A percentile compares a stretch with the other conserved stretches of the same genome.
Conservation (phyloP, 1,140 invertebrate genomes). For the Lepidostoma basale region DNA sequence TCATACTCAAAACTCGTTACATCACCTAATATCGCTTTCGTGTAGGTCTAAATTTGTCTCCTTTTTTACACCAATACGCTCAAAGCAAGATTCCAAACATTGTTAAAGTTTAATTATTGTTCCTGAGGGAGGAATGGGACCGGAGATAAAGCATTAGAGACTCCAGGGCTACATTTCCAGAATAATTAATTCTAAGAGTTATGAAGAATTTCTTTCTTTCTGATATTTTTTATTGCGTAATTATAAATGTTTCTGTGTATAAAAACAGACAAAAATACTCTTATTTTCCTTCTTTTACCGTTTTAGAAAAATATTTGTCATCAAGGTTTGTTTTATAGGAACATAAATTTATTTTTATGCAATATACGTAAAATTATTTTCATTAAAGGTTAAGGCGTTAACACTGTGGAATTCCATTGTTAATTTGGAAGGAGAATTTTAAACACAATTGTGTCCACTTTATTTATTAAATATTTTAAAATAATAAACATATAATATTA, state of each 20-base stretch:
- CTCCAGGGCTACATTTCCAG: constrained; percentile 26
- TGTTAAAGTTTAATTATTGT: constrained; percentile 42
- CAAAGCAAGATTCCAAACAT: constrained; percentile 35
- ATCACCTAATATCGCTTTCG: not conserved
- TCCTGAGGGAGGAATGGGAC: constrained; percentile 15
- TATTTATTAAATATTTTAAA: no score
- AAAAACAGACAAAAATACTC: no score
- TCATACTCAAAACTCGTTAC: not conserved
- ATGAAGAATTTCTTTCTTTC: constrained; percentile 7
- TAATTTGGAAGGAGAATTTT: no score
- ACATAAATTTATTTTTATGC: no score
- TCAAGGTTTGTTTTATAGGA: no score
- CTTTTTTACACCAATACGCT: constrained; percentile 38
- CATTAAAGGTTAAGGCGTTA: no score
- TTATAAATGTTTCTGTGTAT: not conserved
- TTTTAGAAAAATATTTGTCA: no score
- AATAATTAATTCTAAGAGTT: constrained; percentile 7
- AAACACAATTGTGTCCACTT: no score
- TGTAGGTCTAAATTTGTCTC: constrained; percentile 33
- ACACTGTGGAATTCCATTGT: no score
- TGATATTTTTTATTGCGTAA: not conserved
- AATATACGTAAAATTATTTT: no score
- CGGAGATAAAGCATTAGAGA: constrained; percentile 19
- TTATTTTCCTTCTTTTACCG: no score
- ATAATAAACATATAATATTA: no score